These are phyloP conservation scores for Thera britannica DNA, from an alignment of 2,888 invertebrate genomes.

Conservation along the genomic window DNA sequence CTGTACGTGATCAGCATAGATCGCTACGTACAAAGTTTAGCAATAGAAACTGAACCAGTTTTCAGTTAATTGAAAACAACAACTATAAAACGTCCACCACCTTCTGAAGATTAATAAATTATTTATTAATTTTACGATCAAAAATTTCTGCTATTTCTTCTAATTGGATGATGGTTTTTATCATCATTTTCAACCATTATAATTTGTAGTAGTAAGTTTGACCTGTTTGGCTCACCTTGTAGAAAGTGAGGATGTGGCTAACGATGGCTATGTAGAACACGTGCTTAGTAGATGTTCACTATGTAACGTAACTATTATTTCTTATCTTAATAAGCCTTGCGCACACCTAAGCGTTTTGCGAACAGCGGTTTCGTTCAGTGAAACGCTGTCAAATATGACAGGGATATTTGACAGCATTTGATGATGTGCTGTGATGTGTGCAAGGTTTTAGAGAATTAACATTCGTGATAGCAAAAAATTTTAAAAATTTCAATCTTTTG, in stretches of 20 bases:
- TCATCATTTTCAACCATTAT: neutral
- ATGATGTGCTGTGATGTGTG: too few species aligned
- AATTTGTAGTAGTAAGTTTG: neutral
- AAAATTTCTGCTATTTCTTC: too few species aligned
- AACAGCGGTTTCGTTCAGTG: too few species aligned
- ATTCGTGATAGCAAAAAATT: too few species aligned
- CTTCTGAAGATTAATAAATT: too few species aligned
- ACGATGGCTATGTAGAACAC: constrained; percentile 1
- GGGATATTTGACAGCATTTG: too few species aligned
- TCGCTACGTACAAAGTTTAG: constrained; percentile 1
- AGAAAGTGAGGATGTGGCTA: constrained; percentile 5
- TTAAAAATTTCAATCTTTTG: too few species aligned
- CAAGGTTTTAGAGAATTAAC: too few species aligned
- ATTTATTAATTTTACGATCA: too few species aligned
- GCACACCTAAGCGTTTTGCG: too few species aligned
- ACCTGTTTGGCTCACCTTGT: neutral
- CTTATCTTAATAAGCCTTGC: neutral
- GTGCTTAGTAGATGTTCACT: neutral
- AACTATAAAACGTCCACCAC: too few species aligned
- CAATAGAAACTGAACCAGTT: constrained; percentile 11
- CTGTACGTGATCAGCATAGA: constrained; percentile 55
- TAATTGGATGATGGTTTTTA: neutral
- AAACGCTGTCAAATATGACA: too few species aligned
- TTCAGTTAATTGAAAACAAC: neutral
- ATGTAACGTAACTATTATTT: neutral